phyloP scores from a whole-genome alignment of 2,797 vertebrate genomes.

The Chiroxiphia lanceolata region DNA sequence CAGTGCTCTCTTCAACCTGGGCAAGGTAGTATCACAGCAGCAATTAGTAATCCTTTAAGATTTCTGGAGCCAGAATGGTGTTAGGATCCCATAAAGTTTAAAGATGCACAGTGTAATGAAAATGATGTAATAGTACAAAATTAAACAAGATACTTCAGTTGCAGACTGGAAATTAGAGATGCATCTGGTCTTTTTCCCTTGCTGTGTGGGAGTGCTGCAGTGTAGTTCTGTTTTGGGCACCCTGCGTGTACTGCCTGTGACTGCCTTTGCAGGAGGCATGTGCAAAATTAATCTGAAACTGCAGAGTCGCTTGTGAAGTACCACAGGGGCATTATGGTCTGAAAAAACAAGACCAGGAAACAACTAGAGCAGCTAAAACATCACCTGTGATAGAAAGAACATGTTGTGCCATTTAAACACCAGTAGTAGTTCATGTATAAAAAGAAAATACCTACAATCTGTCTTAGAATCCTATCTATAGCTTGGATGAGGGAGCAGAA shows the following conservation, averaged over 20 bases:
- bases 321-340: not conserved
- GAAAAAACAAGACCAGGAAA: not conserved
- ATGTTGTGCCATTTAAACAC: not conserved
- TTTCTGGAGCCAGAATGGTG: not conserved
- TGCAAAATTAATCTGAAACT: not conserved
- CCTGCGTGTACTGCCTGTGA: fast-evolving
- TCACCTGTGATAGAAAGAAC: not conserved
- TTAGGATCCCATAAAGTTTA: not conserved
- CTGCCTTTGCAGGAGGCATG: not conserved
- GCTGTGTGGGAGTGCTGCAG: fast-evolving
- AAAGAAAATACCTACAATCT: not conserved
- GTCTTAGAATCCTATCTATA: not conserved
- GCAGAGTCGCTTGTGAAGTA: not conserved
- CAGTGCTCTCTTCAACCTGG: not conserved
- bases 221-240: not conserved
- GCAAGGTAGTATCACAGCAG: not conserved
- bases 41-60: not conserved
- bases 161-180: not conserved
- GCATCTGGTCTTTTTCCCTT: not conserved
- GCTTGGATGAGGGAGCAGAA: not conserved
- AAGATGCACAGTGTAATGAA: not conserved
- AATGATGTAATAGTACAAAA: not conserved
- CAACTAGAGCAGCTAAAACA: not conserved
- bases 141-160: not conserved
- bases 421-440: not conserved